A percentile compares a stretch with the other conserved stretches of the same genome.
phyloP scores from a whole-genome alignment of 2,888 invertebrate species.

The Acrocera orbiculus region DNA sequence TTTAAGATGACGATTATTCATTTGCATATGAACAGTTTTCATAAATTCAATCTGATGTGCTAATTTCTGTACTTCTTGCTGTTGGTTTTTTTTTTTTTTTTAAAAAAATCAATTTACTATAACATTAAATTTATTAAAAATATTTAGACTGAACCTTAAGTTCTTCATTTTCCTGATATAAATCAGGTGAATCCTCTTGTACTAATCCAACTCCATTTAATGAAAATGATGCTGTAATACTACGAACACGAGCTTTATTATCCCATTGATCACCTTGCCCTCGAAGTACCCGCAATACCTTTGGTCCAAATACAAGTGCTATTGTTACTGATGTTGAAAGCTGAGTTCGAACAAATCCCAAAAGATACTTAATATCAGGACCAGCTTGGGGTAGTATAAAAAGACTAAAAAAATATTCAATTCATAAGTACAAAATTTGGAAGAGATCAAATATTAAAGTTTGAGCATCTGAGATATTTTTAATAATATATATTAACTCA shows the following conservation, averaged over 20 bases:
- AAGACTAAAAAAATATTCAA: too few species aligned
- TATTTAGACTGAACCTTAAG: conserved; percentile 58
- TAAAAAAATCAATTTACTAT: too few species aligned
- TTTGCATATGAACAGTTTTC: conserved; percentile 88
- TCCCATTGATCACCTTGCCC: conserved; percentile 87
- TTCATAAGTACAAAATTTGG: too few species aligned
- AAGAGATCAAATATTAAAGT: too few species aligned
- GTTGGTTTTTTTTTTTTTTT: neutral
- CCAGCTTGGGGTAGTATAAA: conserved; percentile 72
- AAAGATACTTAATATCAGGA: conserved; percentile 80
- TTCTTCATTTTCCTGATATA: conserved; percentile 81
- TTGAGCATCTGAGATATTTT: too few species aligned
- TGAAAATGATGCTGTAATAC: conserved; percentile 70
- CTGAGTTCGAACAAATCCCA: conserved; percentile 83
- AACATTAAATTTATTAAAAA: too few species aligned
- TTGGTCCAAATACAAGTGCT: conserved; percentile 28
- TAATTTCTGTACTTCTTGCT: conserved; percentile 82
- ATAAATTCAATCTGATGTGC: conserved; percentile 85
- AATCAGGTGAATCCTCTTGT: conserved; percentile 67
- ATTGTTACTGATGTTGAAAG: conserved; percentile 65
- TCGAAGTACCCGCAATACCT: conserved; percentile 63
- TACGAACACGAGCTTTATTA: conserved; percentile 62
- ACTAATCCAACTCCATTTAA: conserved; percentile 72
- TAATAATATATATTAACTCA: too few species aligned
- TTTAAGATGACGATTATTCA: conserved; percentile 75